Evolutionary conservation across 2,888 invertebrate genomes (phyloP).

Genomic region (Papilio elwesi): DNA sequence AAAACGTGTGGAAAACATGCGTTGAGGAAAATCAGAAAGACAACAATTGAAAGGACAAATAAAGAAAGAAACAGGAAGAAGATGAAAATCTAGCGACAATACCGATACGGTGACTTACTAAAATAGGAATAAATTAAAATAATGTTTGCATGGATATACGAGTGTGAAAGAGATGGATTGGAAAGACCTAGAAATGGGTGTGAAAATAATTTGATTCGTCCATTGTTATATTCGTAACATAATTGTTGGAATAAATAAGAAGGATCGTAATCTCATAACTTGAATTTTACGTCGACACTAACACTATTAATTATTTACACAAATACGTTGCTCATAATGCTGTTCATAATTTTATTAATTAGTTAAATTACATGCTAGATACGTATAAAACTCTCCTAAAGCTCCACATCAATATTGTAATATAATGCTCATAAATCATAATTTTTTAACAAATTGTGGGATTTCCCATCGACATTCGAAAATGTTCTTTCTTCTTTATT

Average conservation of each 20-base stretch:
- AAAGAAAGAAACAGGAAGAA: background rate
- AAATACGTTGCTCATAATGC: background rate
- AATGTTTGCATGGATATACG: too few species aligned
- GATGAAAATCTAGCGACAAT: too few species aligned
- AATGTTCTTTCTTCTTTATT: conserved; percentile 28
- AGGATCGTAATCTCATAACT: background rate
- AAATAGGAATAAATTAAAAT: too few species aligned
- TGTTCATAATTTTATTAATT: conserved; percentile 1
- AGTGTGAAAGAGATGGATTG: too few species aligned
- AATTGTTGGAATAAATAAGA: background rate
- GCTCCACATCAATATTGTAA: too few species aligned
- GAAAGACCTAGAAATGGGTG: too few species aligned
- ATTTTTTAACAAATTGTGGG: conserved; percentile 5
- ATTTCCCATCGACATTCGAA: conserved; percentile 16
- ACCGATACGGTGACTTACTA: too few species aligned
- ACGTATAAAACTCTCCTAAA: too few species aligned
- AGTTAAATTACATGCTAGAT: conserved; percentile 14
- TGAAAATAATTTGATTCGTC: too few species aligned
- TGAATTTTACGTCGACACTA: background rate
- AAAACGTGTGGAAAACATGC: background rate
- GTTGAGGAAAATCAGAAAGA: background rate
- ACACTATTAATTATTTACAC: background rate
- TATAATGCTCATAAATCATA: too few species aligned
- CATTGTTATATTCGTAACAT: too few species aligned
- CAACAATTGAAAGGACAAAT: background rate